Percentiles rank a stretch among this genome's conserved stretches.
phyloP scores from a whole-genome alignment of 1,140 invertebrate genomes.

The Dermatophagoides farinae region DNA sequence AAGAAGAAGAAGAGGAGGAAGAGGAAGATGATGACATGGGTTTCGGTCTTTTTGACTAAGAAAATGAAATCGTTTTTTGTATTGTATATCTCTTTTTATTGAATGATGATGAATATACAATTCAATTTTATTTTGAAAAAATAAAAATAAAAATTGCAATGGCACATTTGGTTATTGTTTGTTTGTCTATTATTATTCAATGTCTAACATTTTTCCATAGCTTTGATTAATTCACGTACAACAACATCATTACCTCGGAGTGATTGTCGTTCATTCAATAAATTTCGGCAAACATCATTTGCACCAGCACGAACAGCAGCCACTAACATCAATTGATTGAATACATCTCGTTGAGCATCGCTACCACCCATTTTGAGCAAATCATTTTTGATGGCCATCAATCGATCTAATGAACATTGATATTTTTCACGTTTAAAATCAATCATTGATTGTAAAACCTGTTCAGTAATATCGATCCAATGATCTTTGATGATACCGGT shows the following conservation, averaged over 20 bases:
- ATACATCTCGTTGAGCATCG: slow-evolving; percentile 32
- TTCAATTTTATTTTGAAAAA: not conserved
- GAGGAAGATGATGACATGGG: slow-evolving; percentile 94
- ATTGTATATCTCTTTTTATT: not conserved
- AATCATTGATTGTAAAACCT: slow-evolving; percentile 14
- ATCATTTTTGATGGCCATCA: slow-evolving; percentile 28
- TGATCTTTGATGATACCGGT: not conserved
- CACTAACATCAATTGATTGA: slow-evolving; percentile 27
- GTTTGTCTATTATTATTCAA: too few relatives aligned
- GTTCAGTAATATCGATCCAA: slow-evolving; percentile 7
- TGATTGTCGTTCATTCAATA: slow-evolving; percentile 8
- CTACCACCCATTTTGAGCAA: slow-evolving; percentile 32
- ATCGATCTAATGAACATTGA: slow-evolving; percentile 24
- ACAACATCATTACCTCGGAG: slow-evolving; percentile 5
- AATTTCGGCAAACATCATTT: slow-evolving; percentile 4
- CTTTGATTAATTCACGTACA: not conserved
- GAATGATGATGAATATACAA: not conserved
- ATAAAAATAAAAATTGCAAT: too few relatives aligned
- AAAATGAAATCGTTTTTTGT: not conserved
- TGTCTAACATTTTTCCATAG: not conserved
- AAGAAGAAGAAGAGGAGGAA: slow-evolving; percentile 49
- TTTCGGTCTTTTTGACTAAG: slow-evolving; percentile 82
- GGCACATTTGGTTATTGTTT: too few relatives aligned
- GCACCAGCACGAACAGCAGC: slow-evolving; percentile 21
- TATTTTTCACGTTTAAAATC: slow-evolving; percentile 20